These are phyloP conservation scores for Panurus biarmicus DNA, from an alignment of 2,113 vertebrate species.

Conservation along the genomic window DNA sequence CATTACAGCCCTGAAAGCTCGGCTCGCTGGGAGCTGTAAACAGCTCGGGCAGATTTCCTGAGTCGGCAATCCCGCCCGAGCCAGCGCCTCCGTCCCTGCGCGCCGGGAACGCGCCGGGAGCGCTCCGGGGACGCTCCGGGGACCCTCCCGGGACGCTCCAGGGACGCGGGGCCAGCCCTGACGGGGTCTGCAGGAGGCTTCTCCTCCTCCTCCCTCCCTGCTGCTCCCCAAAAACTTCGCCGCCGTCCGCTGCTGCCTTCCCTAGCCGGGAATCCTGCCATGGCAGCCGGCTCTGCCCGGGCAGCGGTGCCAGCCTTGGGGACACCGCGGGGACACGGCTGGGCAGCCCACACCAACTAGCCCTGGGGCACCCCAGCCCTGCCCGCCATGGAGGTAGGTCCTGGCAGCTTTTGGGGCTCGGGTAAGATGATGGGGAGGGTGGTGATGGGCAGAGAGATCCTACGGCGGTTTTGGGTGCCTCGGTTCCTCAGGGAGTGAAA, in stretches of 20 bases:
- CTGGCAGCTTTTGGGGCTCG: background rate
- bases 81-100: background rate
- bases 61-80: background rate
- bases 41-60: constrained; percentile 33
- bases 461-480: rapidly evolving
- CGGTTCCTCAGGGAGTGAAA: background rate
- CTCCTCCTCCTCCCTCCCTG: background rate
- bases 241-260: background rate
- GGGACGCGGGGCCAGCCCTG: background rate
- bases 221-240: background rate
- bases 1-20: constrained; percentile 12
- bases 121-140: background rate
- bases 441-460: background rate
- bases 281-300: background rate
- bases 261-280: background rate
- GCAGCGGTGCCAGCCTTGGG: background rate
- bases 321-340: background rate
- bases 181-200: background rate
- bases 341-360: background rate
- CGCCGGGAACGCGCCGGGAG: background rate
- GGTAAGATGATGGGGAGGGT: rapidly evolving
- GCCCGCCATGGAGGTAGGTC: constrained; percentile 50
- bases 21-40: background rate
- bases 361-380: background rate
- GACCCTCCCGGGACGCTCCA: rapidly evolving